These are phyloP conservation scores for Eutrigla gurnardus DNA, from an alignment of 2,797 vertebrate species.

Conservation along the genomic window DNA sequence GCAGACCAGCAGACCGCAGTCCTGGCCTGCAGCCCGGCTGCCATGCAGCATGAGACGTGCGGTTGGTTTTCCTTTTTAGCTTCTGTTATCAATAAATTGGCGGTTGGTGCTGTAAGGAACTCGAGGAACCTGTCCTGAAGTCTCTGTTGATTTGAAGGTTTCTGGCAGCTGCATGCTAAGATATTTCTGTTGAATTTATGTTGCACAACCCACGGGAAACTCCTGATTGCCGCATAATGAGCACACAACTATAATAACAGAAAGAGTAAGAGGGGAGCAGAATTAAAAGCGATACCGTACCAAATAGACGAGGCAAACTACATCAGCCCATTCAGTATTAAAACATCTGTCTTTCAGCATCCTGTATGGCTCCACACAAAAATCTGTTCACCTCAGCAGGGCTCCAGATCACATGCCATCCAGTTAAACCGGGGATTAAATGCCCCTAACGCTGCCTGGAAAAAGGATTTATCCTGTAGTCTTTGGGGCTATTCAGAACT, in stretches of 20 bases:
- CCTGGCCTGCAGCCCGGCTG: constrained; percentile 26
- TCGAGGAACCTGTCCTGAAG: constrained; percentile 12
- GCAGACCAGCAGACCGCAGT: constrained; percentile 27
- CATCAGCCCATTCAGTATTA: constrained; percentile 27
- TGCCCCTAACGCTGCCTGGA: constrained; percentile 36
- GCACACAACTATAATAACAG: constrained; percentile 26
- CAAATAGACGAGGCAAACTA: constrained; percentile 15
- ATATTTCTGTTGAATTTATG: constrained; percentile 21
- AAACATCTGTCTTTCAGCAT: constrained; percentile 65
- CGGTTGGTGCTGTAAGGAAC: constrained; percentile 30
- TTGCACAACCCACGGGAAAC: neutral
- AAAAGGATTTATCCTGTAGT: constrained; percentile 35
- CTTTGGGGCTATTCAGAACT: constrained; percentile 30
- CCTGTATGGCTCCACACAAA: constrained; percentile 52
- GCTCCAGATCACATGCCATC: constrained; percentile 64
- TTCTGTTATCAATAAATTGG: constrained; percentile 14
- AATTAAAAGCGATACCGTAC: constrained; percentile 5
- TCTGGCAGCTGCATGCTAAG: constrained; percentile 22
- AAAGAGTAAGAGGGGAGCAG: neutral
- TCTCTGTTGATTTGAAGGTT: constrained; percentile 21
- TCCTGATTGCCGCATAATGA: constrained; percentile 11
- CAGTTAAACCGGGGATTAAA: constrained; percentile 69
- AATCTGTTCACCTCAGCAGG: constrained; percentile 74
- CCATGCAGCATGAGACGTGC: constrained; percentile 15
- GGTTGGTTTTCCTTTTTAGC: neutral